Percentiles rank a stretch among this genome's conserved stretches.
Evolutionary conservation across 2,888 invertebrate genomes (phyloP).

Genomic region (Platerodrilus igneus): DNA sequence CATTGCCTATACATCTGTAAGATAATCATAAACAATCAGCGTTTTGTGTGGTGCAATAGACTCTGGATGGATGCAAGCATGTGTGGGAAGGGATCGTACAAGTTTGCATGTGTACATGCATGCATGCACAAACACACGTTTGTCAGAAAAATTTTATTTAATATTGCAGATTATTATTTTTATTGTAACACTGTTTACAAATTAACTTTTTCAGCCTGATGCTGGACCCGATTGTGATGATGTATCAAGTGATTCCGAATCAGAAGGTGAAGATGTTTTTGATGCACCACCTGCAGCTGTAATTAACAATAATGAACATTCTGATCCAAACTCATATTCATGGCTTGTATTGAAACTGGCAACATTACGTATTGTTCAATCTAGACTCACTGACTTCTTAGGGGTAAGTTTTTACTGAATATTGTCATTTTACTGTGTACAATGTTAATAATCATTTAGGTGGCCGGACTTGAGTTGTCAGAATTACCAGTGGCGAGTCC

Average conservation of each 20-base stretch:
- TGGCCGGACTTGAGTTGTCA: constrained; percentile 45
- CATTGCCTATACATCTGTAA: no score
- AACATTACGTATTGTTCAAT: constrained; percentile 76
- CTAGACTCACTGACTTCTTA: constrained; percentile 83
- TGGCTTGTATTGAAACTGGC: constrained; percentile 93
- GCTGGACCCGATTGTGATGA: constrained; percentile 64
- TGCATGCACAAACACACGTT: no score
- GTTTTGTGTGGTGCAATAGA: no score
- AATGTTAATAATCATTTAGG: constrained; percentile 31
- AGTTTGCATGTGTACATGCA: no score
- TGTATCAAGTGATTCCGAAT: constrained; percentile 64
- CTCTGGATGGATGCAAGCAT: no score
- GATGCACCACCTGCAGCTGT: constrained; percentile 51
- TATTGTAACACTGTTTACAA: no score
- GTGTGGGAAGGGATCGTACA: no score
- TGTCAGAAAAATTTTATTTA: no score
- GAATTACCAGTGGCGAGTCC: constrained; percentile 94
- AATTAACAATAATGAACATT: constrained; percentile 76
- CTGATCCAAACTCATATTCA: constrained; percentile 90
- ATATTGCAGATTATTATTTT: no score
- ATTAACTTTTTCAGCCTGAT: constrained; percentile 66
- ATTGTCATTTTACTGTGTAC: constrained; percentile 11
- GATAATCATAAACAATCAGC: no score
- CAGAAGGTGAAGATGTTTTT: constrained; percentile 79
- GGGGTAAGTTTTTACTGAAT: constrained; percentile 33